Base-by-base conservation (phyloP, 1,140 invertebrate species). In the Oreohelix idahoensis region DNA sequence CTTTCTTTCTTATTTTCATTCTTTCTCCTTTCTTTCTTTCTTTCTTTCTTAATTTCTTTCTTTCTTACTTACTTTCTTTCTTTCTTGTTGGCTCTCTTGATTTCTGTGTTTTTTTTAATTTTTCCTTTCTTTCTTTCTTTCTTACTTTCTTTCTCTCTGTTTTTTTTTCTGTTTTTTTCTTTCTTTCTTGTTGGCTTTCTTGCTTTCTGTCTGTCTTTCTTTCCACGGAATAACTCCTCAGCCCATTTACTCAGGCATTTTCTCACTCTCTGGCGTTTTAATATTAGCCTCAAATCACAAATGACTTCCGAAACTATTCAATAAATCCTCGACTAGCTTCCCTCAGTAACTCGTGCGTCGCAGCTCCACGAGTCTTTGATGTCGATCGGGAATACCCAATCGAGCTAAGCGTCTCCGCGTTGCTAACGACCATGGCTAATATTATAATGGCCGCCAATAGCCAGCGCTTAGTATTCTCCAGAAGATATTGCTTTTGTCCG, bases 341-440 rank as follows among this genome's bases (percentile, higher is more conserved):
- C 29, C 17, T 5, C 2, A 11, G 11, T n/a, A 23, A 10, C 63
- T n/a, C 8, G 63, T 5, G 32, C 11, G n/a, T 4, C 8, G 10
- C 5, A 8, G 63, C n/a, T 15, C 1, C 2, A 2, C 11, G n/a
- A 4, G 4, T 35, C 29, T 66, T 66, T 66, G n/a, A 66, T 66
- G 63, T 66, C 29, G 63, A 58, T 66, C 63, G 63, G 63, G 63
- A 66, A 32, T 66, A 66, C 63, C 63, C 63, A 66, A 66, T 66
- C n/a, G 2, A 32, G 63, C 63, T 66, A 11, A 29, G 8, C 63
- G n/a, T 8, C 63, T 17, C 29, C 63, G 8, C 15, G 63, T 32
- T 8, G 63, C 63, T 66, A 66, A 66, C 63, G 63, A 66, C 29
- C 63, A 4, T 66, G 63, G n/a, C 29, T 66, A 66, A 66, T 66